Evolutionary conservation across 2,113 vertebrate genomes (phyloP).

Genomic region (Sterna hirundo): DNA sequence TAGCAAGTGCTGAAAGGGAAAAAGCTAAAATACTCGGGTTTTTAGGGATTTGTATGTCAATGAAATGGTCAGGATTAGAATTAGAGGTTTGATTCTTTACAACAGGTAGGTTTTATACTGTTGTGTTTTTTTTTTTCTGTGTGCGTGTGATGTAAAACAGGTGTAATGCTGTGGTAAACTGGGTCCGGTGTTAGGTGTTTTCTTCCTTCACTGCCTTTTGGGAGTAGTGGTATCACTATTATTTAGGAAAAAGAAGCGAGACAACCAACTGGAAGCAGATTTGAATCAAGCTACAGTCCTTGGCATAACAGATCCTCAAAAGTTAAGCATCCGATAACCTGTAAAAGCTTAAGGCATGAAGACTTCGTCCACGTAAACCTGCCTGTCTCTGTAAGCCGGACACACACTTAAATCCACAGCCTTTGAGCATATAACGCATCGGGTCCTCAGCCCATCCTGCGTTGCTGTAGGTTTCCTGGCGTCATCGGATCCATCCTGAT

Average conservation of each 20-base stretch:
- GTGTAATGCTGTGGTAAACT: background rate
- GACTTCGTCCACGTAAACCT: background rate
- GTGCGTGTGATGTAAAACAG: background rate
- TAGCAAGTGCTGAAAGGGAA: background rate
- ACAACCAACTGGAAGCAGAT: background rate
- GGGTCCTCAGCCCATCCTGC: background rate
- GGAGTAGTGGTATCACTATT: background rate
- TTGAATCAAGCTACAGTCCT: background rate
- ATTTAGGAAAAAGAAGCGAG: background rate
- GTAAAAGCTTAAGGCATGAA: background rate
- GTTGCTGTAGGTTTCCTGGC: background rate
- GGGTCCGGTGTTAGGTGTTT: background rate
- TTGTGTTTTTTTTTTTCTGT: background rate
- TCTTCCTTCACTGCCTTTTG: background rate
- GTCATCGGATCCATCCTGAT: background rate
- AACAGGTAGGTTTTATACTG: background rate
- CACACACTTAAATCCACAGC: rapidly evolving
- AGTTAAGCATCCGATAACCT: background rate
- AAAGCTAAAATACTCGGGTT: background rate
- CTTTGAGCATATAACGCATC: rapidly evolving
- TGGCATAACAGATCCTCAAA: background rate
- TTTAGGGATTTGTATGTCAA: background rate
- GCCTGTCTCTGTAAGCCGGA: background rate
- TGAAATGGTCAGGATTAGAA: background rate
- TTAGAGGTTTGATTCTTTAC: background rate